These are phyloP conservation scores for Girardia tigrina DNA, from an alignment of 2,888 invertebrate genomes.

Conservation along the genomic window DNA sequence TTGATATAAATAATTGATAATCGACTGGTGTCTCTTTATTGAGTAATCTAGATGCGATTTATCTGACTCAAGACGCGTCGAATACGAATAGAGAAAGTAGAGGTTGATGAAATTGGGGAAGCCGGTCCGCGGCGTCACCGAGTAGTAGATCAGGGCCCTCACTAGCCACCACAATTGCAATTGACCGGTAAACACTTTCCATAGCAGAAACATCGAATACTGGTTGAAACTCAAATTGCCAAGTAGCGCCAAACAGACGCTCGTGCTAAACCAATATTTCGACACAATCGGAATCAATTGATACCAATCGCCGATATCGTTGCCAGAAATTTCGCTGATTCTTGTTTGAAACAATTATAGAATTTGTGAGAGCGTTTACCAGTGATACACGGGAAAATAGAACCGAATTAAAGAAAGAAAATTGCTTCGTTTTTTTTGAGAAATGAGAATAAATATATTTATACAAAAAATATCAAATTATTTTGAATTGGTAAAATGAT, in stretches of 20 bases:
- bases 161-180: slow-evolving; percentile 80
- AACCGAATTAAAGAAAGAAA: too few relatives aligned
- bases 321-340: slow-evolving; percentile 42
- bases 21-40: too few relatives aligned
- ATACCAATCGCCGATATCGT: slow-evolving; percentile 52
- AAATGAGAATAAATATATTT: too few relatives aligned
- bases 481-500: too few relatives aligned
- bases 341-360: too few relatives aligned
- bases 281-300: slow-evolving; percentile 70
- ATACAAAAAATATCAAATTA: too few relatives aligned
- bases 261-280: slow-evolving; percentile 77
- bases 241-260: slow-evolving; percentile 67
- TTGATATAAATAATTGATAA: too few relatives aligned
- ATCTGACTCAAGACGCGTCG: slow-evolving; percentile 73
- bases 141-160: slow-evolving; percentile 82
- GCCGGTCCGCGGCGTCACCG: slow-evolving; percentile 71
- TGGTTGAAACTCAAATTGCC: slow-evolving; percentile 71
- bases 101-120: slow-evolving; percentile 93
- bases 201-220: slow-evolving; percentile 61
- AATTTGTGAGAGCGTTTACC: too few relatives aligned
- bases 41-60: too few relatives aligned
- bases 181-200: slow-evolving; percentile 53
- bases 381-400: too few relatives aligned
- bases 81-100: slow-evolving; percentile 90
- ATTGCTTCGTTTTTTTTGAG: too few relatives aligned